Evolutionary conservation across 2,888 invertebrate species (phyloP).

Genomic region (Drosophila prolongata): DNA sequence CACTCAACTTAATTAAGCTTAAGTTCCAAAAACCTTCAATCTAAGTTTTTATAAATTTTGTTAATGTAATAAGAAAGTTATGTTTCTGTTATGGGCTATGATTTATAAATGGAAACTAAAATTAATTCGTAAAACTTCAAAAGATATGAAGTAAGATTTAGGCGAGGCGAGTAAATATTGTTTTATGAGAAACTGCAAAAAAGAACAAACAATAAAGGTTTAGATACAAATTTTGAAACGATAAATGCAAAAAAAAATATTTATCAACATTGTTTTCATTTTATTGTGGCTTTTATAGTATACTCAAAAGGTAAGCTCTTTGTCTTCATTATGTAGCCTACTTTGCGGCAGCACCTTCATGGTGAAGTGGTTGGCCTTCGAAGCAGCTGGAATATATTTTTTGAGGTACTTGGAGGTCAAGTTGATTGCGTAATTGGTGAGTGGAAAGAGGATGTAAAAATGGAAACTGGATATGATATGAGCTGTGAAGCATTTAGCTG

Average conservation of each 20-base stretch:
- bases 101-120: slow-evolving; percentile 13
- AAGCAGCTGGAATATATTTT: slow-evolving; percentile 14
- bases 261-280: slow-evolving; percentile 14
- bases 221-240: slow-evolving; percentile 85
- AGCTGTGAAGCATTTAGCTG: not conserved
- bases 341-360: not conserved
- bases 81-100: slow-evolving; percentile 29
- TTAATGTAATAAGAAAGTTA: slow-evolving; percentile 18
- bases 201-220: slow-evolving; percentile 83
- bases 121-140: slow-evolving; percentile 33
- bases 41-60: slow-evolving; percentile 39
- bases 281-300: not conserved
- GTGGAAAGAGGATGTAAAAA: slow-evolving; percentile 4
- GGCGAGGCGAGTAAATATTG: slow-evolving; percentile 49
- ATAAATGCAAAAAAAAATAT: slow-evolving; percentile 71
- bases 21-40: slow-evolving; percentile 23
- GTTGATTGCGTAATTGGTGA: slow-evolving; percentile 35
- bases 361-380: slow-evolving; percentile 22
- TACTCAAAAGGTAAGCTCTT: slow-evolving; percentile 12
- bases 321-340: not conserved
- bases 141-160: slow-evolving; percentile 41
- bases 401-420: slow-evolving; percentile 28
- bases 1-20: slow-evolving; percentile 29
- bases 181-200: slow-evolving; percentile 77
- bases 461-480: slow-evolving; percentile 1